A percentile compares a stretch with the other conserved stretches of the same genome.
Conservation (phyloP, 2,113 vertebrate species). For the Hippocampus mohnikei region DNA sequence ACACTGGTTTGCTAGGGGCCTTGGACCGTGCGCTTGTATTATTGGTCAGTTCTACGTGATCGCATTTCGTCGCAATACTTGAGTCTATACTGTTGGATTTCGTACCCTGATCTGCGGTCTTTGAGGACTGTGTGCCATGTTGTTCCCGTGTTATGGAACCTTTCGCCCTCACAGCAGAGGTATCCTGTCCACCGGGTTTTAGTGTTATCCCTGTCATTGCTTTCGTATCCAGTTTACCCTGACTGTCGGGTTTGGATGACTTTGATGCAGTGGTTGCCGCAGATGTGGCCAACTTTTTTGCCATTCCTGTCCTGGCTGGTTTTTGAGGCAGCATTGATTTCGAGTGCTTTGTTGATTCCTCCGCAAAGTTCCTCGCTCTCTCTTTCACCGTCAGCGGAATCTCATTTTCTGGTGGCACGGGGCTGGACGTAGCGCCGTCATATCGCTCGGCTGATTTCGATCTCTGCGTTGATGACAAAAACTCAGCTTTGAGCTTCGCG, state of each 20-base stretch:
- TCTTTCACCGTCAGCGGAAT: conserved; percentile 47
- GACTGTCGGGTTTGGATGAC: conserved; percentile 45
- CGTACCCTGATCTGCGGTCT: conserved; percentile 8
- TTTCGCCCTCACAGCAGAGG: background rate
- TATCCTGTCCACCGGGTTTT: conserved; percentile 46
- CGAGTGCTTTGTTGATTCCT: background rate
- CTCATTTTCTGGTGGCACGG: conserved; percentile 17
- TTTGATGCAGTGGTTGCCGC: conserved; percentile 6
- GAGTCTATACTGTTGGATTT: conserved; percentile 10
- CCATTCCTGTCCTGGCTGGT: conserved; percentile 27
- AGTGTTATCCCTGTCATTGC: conserved; percentile 24
- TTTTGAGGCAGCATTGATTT: conserved; percentile 15
- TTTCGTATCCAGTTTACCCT: conserved; percentile 50
- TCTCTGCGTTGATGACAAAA: conserved; percentile 26
- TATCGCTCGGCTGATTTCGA: conserved; percentile 45
- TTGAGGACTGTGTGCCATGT: background rate
- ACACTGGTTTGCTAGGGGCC: conserved; percentile 30
- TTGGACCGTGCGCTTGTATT: conserved; percentile 32
- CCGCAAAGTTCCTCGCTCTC: conserved; percentile 35
- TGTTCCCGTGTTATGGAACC: conserved; percentile 14
- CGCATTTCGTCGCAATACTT: conserved; percentile 11
- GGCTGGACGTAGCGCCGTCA: conserved; percentile 7
- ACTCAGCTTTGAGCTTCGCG: conserved; percentile 12
- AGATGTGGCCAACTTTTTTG: conserved; percentile 17
- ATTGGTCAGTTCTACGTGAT: conserved; percentile 16